These are phyloP conservation scores for Sminthurides aquaticus DNA, from an alignment of 2,888 invertebrate species.

Conservation along the genomic window DNA sequence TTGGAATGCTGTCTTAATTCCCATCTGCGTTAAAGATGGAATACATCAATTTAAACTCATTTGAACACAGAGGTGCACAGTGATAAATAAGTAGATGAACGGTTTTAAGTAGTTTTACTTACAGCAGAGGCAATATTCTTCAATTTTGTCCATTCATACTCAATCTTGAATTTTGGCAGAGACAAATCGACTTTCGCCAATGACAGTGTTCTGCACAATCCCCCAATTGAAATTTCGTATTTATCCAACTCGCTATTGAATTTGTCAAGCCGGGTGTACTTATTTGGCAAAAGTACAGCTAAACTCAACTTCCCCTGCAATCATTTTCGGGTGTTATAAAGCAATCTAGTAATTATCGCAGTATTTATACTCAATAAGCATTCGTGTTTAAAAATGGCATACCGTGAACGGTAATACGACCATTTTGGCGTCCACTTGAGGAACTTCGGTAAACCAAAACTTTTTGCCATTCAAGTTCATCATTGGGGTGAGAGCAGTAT, in stretches of 20 bases:
- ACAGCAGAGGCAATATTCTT: background rate
- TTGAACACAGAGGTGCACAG: too few species aligned
- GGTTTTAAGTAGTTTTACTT: too few species aligned
- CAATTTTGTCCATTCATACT: constrained; percentile 45
- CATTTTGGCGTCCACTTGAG: constrained; percentile 44
- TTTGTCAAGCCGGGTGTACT: constrained; percentile 57
- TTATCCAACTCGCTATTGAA: too few species aligned
- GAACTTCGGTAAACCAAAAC: constrained; percentile 42
- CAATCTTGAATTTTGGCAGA: constrained; percentile 73
- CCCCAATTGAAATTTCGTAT: too few species aligned
- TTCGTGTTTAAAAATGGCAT: too few species aligned
- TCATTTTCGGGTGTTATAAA: too few species aligned
- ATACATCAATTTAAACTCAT: too few species aligned
- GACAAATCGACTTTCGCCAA: constrained; percentile 57
- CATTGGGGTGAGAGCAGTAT: constrained; percentile 45
- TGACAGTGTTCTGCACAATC: constrained; percentile 50
- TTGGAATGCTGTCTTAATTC: background rate
- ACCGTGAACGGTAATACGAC: constrained; percentile 46
- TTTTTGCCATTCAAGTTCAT: constrained; percentile 48
- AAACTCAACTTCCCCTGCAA: constrained; percentile 52
- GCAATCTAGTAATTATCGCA: too few species aligned
- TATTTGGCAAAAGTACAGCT: constrained; percentile 66
- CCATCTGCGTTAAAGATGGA: too few species aligned
- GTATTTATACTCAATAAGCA: too few species aligned
- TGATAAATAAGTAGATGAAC: too few species aligned